A percentile compares a stretch with the other conserved stretches of the same genome.
Conservation (phyloP, 2,888 invertebrate species). For the Zootermopsis nevadensis region DNA sequence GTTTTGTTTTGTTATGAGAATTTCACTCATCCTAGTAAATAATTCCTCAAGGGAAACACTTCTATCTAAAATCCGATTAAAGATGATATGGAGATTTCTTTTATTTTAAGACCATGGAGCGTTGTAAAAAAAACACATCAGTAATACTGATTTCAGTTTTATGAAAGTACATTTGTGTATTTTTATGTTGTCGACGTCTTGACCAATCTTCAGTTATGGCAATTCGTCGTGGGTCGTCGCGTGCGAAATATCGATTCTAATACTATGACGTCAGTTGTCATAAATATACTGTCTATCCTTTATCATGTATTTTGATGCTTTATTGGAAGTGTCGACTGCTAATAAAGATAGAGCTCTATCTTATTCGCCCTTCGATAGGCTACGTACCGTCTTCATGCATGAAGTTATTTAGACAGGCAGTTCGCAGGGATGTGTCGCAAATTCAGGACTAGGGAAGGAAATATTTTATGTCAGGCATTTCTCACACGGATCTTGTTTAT, state of each 20-base stretch:
- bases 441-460: too few species aligned
- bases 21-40: slow-evolving; percentile 39
- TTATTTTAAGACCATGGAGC: slow-evolving; percentile 21
- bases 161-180: slow-evolving; percentile 37
- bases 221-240: background rate
- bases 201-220: slow-evolving; percentile 32
- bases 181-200: slow-evolving; percentile 33
- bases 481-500: too few species aligned
- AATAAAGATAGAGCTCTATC: background rate
- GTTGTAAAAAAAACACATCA: slow-evolving; percentile 30
- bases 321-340: background rate
- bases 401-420: too few species aligned
- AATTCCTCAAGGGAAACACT: slow-evolving; percentile 39
- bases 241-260: slow-evolving; percentile 31
- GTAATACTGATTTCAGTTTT: slow-evolving; percentile 40
- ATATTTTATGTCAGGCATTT: too few species aligned
- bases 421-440: too few species aligned
- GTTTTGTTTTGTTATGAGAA: slow-evolving; percentile 16
- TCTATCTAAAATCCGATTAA: slow-evolving; percentile 42
- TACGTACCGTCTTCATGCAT: too few species aligned
- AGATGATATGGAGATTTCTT: slow-evolving; percentile 43
- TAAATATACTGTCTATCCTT: slow-evolving; percentile 22
- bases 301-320: slow-evolving; percentile 27
- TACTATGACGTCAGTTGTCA: slow-evolving; percentile 30
- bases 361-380: too few species aligned